Evolutionary conservation across 2,113 vertebrate species (phyloP).

Genomic region (Poicephalus gulielmi): DNA sequence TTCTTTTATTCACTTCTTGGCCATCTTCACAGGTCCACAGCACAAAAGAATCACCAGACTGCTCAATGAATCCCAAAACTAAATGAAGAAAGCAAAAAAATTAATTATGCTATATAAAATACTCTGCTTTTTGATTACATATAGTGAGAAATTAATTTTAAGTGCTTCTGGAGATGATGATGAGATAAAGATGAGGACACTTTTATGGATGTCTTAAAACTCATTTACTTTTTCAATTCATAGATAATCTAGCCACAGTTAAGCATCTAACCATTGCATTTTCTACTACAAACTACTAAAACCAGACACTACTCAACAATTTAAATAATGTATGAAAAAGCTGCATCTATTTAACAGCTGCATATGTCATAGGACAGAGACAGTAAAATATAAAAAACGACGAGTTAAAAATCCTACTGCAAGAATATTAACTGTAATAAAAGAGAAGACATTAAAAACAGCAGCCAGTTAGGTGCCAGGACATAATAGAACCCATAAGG

Average conservation of each 20-base stretch:
- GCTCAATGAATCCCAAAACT: background rate
- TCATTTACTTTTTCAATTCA: constrained; percentile 13
- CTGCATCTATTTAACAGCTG: constrained; percentile 43
- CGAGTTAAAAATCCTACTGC: constrained; percentile 66
- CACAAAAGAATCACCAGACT: background rate
- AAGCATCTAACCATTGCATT: constrained; percentile 9
- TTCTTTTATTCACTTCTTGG: constrained; percentile 11
- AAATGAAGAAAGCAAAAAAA: constrained; percentile 44
- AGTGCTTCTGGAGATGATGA: constrained; percentile 45
- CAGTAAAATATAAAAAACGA: constrained; percentile 67
- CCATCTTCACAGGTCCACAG: constrained; percentile 1
- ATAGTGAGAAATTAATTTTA: constrained; percentile 16
- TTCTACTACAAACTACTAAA: constrained; percentile 48
- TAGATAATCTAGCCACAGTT: constrained; percentile 25
- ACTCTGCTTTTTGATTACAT: constrained; percentile 36
- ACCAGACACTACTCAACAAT: background rate
- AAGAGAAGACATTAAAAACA: constrained; percentile 73
- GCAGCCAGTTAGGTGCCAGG: constrained; percentile 66
- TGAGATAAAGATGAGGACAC: constrained; percentile 22
- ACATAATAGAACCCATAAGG: constrained; percentile 68
- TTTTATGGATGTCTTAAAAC: constrained; percentile 43
- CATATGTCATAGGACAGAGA: constrained; percentile 50
- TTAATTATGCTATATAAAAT: constrained; percentile 55
- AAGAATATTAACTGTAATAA: constrained; percentile 70
- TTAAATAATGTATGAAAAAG: constrained; percentile 47